Evolutionary conservation across 2,888 invertebrate species (phyloP).

Genomic region (Auanema sp.): DNA sequence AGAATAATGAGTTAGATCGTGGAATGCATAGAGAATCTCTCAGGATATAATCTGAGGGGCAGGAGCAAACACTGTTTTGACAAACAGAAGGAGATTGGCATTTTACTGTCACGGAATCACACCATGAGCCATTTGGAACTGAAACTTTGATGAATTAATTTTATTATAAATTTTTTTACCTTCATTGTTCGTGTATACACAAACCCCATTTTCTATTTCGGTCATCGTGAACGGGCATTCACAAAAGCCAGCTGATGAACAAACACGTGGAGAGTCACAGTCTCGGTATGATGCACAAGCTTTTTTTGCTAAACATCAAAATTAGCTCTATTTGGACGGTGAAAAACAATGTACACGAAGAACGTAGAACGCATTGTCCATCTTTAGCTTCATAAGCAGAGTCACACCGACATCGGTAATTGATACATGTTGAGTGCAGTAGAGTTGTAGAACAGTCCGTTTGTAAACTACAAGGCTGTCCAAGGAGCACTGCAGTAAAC

Average conservation of each 20-base stretch:
- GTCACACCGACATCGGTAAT: conserved; percentile 4
- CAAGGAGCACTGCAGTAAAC: conserved; percentile 3
- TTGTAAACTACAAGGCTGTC: conserved; percentile 7
- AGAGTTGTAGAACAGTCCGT: conserved; percentile 4
- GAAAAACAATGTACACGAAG: neutral
- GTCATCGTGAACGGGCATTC: conserved; percentile 37
- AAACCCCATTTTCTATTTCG: conserved; percentile 26
- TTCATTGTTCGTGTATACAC: conserved; percentile 18
- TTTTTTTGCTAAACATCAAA: neutral
- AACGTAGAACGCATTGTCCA: neutral
- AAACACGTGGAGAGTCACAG: conserved; percentile 32
- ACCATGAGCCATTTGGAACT: conserved; percentile 51
- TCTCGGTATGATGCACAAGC: conserved; percentile 21
- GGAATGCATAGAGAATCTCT: conserved; percentile 17
- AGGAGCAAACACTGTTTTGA: conserved; percentile 34
- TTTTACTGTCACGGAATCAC: conserved; percentile 24
- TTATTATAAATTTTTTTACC: conserved; percentile 12
- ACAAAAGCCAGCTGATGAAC: conserved; percentile 21
- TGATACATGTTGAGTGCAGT: conserved; percentile 6
- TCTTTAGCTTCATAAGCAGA: conserved; percentile 1
- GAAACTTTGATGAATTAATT: conserved; percentile 21
- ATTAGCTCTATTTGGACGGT: neutral
- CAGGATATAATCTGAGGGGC: conserved; percentile 26
- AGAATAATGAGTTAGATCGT: conserved; percentile 6
- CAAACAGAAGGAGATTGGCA: conserved; percentile 44